Evolutionary conservation across 2,888 invertebrate genomes (phyloP), one percentile per base, ranked within the genome.

Genomic region (Pyrocoelia pectoralis): DNA sequence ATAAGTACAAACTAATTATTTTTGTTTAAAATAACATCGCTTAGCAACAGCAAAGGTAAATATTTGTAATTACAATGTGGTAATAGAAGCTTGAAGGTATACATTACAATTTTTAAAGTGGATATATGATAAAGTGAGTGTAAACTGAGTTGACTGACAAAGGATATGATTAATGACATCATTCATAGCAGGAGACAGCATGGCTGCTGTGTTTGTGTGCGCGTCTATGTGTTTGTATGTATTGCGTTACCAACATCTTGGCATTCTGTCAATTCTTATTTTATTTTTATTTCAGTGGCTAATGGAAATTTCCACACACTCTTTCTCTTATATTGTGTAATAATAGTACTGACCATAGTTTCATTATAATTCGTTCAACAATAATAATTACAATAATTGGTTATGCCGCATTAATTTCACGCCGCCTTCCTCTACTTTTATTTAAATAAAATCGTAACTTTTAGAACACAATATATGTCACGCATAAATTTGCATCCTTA

Each of bases 141-240:
- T 40, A 50, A 49, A 41, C 56, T 13, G 46, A 15, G 29, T 51
- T 46, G 46, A 46, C 28, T 46, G 56, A 57, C 56, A 56, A 61
- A 61, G 56, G 50, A 56, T 56, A 61, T 51, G 55, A 61, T 61
- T 56, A 61, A 56, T 56, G 17, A 49, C 40, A 51, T 14, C 41
- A 52, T 33, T 60, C 38, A 40, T 60, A 49, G 49, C 40, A 46
- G 50, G 55, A 61, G 61, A 61, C 61, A 61, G 61, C 56, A 50
- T 61, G 61, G 50, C 61, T 55, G 28, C 60, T 60, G 13, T 60
- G 48, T 60, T 12, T 50, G 50, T 15, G 49, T 24, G n/a, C n/a
- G n/a, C n/a, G n/a, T n/a, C n/a, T 53, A 59, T 13, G 50, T 55
- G 38, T 48, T 33, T 33, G 13, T 40, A 49, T 48, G 18, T 46